A percentile compares a stretch with the other conserved stretches of the same genome.
phyloP scores from a whole-genome alignment of 2,113 vertebrate genomes.

The Rallus limicola region DNA sequence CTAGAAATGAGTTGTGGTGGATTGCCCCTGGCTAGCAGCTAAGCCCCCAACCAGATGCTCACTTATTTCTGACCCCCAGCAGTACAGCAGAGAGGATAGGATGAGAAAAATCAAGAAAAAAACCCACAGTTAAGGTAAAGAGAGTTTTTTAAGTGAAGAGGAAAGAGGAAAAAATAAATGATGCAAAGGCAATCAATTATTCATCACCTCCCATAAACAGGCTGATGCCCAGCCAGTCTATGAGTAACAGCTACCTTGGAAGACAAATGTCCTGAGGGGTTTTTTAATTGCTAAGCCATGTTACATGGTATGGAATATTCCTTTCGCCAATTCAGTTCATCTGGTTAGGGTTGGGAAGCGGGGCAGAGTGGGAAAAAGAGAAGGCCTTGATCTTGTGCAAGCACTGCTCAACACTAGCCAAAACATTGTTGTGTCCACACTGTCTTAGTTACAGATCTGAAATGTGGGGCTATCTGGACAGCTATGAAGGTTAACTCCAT shows the following conservation, averaged over 20 bases:
- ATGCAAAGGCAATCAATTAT: background rate
- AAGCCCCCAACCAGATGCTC: background rate
- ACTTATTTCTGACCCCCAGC: background rate
- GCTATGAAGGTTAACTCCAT: background rate
- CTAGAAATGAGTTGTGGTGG: background rate
- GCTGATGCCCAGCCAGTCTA: background rate
- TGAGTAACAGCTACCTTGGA: accelerated
- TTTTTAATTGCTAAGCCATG: background rate
- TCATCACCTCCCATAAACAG: background rate
- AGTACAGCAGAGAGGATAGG: background rate
- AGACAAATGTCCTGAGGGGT: background rate
- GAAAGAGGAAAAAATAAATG: background rate
- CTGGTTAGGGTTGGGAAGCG: background rate
- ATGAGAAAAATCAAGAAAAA: background rate
- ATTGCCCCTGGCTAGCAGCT: background rate
- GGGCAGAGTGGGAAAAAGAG: background rate
- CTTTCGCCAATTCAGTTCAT: background rate
- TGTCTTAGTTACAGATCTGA: background rate
- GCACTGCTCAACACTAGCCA: background rate
- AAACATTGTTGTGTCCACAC: background rate
- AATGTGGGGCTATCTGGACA: accelerated
- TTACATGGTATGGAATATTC: background rate
- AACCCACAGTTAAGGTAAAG: background rate
- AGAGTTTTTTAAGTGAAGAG: background rate
- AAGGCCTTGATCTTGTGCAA: background rate